Conservation (phyloP, 2,888 invertebrate genomes). For the Drosophila anomalata region DNA sequence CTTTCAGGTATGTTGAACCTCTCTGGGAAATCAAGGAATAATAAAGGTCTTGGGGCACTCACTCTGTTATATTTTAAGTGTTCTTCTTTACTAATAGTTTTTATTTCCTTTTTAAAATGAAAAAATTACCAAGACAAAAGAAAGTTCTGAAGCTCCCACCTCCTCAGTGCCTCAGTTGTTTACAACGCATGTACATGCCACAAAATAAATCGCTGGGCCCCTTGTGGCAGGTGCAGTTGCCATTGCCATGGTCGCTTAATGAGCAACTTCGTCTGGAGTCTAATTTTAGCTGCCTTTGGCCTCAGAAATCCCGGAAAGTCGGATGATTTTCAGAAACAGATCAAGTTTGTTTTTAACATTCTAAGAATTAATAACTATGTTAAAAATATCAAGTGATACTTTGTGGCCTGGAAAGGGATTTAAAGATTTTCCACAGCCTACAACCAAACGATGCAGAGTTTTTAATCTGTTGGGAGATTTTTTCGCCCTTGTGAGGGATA, state of each 20-base stretch:
- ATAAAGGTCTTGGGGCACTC: not conserved
- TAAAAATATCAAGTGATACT: too few species aligned
- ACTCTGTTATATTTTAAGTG: not conserved
- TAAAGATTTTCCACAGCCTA: constrained; percentile 1
- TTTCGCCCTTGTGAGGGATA: constrained; percentile 11
- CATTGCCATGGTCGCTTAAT: constrained; percentile 56
- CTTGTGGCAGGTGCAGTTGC: constrained; percentile 42
- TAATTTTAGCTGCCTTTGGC: constrained; percentile 64
- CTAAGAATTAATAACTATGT: not conserved
- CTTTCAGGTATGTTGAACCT: constrained; percentile 60
- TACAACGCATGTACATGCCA: constrained; percentile 39
- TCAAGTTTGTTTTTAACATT: not conserved
- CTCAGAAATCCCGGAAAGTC: constrained; percentile 15
- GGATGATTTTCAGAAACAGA: not conserved
- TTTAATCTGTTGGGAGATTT: not conserved
- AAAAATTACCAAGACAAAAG: constrained; percentile 10
- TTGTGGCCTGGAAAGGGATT: constrained; percentile 17
- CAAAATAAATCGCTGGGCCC: constrained; percentile 71
- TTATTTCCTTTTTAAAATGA: not conserved
- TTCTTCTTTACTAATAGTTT: not conserved
- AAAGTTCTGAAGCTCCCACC: not conserved
- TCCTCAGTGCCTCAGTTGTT: constrained; percentile 37
- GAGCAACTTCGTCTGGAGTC: constrained; percentile 69
- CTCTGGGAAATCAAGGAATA: constrained; percentile 27
- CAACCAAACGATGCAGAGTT: not conserved